These are phyloP conservation scores for Nephrotoma guestfalica DNA, from an alignment of 2,888 invertebrate species.

Conservation along the genomic window DNA sequence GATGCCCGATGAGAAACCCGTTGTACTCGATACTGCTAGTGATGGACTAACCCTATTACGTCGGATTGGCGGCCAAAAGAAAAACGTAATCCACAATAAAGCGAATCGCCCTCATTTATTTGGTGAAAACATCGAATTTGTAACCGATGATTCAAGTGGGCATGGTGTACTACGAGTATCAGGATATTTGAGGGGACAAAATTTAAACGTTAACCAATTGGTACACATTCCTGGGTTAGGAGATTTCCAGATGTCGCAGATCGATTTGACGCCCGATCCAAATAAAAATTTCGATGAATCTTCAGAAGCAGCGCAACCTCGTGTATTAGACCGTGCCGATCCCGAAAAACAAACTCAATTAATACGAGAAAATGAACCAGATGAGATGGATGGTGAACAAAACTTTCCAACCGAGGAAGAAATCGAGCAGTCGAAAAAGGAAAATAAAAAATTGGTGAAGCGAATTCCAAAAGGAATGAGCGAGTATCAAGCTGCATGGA, in stretches of 20 bases:
- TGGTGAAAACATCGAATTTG: slow-evolving; percentile 63
- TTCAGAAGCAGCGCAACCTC: slow-evolving; percentile 21
- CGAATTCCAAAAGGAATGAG: slow-evolving; percentile 90
- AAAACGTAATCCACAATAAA: slow-evolving; percentile 54
- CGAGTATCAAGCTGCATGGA: slow-evolving; percentile 93
- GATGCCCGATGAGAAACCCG: slow-evolving; percentile 70
- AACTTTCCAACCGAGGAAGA: slow-evolving; percentile 95
- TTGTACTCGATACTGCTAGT: slow-evolving; percentile 55
- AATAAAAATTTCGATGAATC: slow-evolving; percentile 26
- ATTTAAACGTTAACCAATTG: slow-evolving; percentile 73
- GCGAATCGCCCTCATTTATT: slow-evolving; percentile 71
- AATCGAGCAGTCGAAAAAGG: slow-evolving; percentile 48
- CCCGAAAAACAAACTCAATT: slow-evolving; percentile 57
- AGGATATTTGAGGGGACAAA: slow-evolving; percentile 74
- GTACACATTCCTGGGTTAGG: slow-evolving; percentile 87
- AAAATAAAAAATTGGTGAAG: slow-evolving; percentile 51
- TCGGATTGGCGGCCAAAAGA: slow-evolving; percentile 70
- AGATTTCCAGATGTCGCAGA: slow-evolving; percentile 79
- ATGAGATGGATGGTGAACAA: slow-evolving; percentile 91
- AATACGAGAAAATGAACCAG: slow-evolving; percentile 63
- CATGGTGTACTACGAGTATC: slow-evolving; percentile 55
- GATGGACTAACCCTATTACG: slow-evolving; percentile 61
- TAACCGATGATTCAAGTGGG: slow-evolving; percentile 27
- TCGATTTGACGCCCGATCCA: slow-evolving; percentile 57
- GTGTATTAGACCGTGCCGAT: slow-evolving; percentile 41